A percentile compares a stretch with the other conserved stretches of the same genome.
These are phyloP conservation scores for Onchidella celtica DNA, from an alignment of 2,888 invertebrate genomes.

Conservation along the genomic window DNA sequence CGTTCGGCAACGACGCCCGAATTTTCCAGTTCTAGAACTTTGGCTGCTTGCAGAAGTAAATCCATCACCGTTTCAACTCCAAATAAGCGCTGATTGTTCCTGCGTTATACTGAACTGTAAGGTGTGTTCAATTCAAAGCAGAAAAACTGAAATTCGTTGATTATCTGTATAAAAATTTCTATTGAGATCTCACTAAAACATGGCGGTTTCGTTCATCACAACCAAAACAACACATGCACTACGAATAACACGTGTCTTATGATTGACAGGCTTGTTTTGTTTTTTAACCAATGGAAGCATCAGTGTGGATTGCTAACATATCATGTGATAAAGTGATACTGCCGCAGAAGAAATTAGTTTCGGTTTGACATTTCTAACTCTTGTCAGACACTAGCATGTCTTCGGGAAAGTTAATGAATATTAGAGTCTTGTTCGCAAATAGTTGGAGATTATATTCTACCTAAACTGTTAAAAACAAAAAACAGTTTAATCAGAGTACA, in stretches of 20 bases:
- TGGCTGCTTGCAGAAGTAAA: conserved; percentile 50
- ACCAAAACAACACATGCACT: conserved; percentile 49
- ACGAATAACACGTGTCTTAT: conserved; percentile 48
- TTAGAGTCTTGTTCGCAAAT: too few species aligned
- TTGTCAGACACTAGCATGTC: too few species aligned
- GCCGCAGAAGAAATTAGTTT: conserved; percentile 18
- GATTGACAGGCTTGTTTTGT: conserved; percentile 48
- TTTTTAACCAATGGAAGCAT: conserved; percentile 32
- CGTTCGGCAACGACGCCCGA: conserved; percentile 31
- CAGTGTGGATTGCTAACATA: background rate
- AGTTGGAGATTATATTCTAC: too few species aligned
- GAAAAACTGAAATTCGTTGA: too few species aligned
- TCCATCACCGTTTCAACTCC: conserved; percentile 22
- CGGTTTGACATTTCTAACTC: background rate
- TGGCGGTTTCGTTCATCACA: conserved; percentile 45
- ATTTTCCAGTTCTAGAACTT: conserved; percentile 43
- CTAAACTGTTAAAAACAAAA: too few species aligned
- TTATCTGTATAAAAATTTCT: too few species aligned
- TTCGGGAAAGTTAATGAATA: too few species aligned
- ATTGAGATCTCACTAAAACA: conserved; percentile 36
- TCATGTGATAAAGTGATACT: conserved; percentile 8
- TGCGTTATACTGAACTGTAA: too few species aligned
- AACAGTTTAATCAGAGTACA: too few species aligned
- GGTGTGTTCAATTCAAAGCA: too few species aligned
- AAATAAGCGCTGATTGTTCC: background rate